A percentile compares a stretch with the other conserved stretches of the same genome.
Evolutionary conservation across 2,888 invertebrate genomes (phyloP).

Genomic region (Macaria liturata): DNA sequence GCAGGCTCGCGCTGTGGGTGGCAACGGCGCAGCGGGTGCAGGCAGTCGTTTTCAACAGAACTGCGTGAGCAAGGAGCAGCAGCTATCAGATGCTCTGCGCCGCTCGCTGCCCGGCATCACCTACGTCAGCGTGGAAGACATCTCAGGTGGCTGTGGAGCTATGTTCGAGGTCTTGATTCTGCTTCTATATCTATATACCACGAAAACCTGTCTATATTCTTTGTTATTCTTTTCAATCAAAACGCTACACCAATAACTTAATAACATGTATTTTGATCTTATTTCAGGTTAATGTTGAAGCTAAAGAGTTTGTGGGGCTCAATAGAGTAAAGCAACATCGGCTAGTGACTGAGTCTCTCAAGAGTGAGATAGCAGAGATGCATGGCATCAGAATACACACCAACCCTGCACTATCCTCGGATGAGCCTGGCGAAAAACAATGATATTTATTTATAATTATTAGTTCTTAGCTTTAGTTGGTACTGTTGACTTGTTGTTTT

Average conservation of each 20-base stretch:
- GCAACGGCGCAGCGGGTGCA: conserved; percentile 35
- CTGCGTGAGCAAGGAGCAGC: conserved; percentile 64
- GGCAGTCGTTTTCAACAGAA: conserved; percentile 60
- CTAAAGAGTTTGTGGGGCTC: conserved; percentile 87
- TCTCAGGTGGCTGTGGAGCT: conserved; percentile 92
- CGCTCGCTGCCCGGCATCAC: conserved; percentile 85
- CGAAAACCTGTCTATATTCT: too few species aligned
- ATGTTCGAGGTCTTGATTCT: conserved; percentile 86
- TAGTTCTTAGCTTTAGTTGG: conserved; percentile 21
- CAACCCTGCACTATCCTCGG: conserved; percentile 61
- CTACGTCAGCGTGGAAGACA: conserved; percentile 86
- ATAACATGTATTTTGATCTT: conserved; percentile 1
- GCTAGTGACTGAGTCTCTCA: conserved; percentile 87
- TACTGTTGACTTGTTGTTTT: conserved; percentile 4
- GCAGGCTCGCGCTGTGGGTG: conserved; percentile 51
- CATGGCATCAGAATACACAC: conserved; percentile 92
- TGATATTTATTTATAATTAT: conserved; percentile 35
- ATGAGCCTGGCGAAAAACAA: conserved; percentile 6
- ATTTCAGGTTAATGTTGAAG: conserved; percentile 83
- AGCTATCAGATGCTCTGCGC: conserved; percentile 59
- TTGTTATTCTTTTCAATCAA: too few species aligned
- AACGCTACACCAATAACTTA: too few species aligned
- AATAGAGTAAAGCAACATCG: conserved; percentile 89
- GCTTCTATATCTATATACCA: too few species aligned
- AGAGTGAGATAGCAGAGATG: conserved; percentile 91